A percentile compares a stretch with the other conserved stretches of the same genome.
Conservation (phyloP, 2,113 vertebrate species). For the Oreochromis tanganicae region DNA sequence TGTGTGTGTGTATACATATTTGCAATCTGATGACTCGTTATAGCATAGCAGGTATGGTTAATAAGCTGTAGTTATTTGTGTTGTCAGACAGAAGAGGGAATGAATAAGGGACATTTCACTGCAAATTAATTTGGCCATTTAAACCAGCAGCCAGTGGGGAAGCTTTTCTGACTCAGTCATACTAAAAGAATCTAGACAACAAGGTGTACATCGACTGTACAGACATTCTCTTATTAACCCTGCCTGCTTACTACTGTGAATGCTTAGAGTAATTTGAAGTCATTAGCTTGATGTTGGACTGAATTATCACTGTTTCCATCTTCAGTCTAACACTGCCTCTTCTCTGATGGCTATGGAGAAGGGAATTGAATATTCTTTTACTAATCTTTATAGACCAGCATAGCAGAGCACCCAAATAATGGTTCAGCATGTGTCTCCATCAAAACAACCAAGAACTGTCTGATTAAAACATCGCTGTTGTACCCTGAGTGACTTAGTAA, state of each 20-base stretch:
- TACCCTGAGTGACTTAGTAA: neutral
- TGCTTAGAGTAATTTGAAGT: neutral
- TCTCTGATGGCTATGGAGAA: neutral
- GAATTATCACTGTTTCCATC: neutral
- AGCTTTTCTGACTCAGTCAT: neutral
- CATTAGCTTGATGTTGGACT: neutral
- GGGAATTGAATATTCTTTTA: neutral
- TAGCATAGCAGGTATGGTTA: neutral
- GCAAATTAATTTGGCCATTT: neutral
- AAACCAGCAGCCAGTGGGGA: neutral
- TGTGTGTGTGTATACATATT: neutral
- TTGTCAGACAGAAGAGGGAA: neutral
- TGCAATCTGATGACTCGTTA: neutral
- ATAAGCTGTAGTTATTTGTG: neutral
- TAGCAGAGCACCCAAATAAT: neutral
- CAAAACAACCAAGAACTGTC: neutral
- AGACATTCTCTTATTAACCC: neutral
- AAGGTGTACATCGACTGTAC: neutral
- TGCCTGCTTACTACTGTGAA: neutral
- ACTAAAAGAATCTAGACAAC: neutral
- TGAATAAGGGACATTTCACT: conserved; percentile 8
- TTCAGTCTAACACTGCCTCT: neutral
- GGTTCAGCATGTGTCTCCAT: neutral
- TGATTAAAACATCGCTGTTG: neutral
- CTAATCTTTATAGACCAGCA: neutral